Conservation (phyloP, 2,797 vertebrate genomes). For the Simalia tracyae region DNA sequence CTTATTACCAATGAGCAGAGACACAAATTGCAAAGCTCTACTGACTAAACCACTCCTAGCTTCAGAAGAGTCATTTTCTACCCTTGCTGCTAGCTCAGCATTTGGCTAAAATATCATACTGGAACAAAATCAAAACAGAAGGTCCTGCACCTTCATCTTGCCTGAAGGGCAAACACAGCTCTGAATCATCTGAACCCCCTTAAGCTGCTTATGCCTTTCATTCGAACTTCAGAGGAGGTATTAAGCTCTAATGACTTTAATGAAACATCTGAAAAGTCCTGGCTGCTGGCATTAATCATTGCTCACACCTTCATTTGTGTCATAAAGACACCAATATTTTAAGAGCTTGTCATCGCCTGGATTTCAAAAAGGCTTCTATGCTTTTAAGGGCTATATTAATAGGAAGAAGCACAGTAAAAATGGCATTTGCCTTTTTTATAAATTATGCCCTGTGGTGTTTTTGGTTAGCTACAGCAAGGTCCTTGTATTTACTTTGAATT, state of each 20-base stretch:
- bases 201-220: conserved; percentile 65
- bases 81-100: conserved; percentile 41
- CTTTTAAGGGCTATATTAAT: neutral
- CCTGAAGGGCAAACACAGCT: conserved; percentile 64
- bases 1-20: conserved; percentile 44
- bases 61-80: conserved; percentile 44
- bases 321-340: neutral
- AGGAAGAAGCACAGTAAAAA: neutral
- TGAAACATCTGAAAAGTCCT: conserved; percentile 49
- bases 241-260: conserved; percentile 70
- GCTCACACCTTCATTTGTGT: neutral
- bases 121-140: conserved; percentile 53
- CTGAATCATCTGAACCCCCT: conserved; percentile 58
- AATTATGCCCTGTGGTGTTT: neutral
- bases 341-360: neutral
- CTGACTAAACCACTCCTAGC: conserved; percentile 63
- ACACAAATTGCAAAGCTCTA: conserved; percentile 62
- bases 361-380: conserved; percentile 22
- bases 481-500: neutral
- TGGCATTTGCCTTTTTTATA: neutral
- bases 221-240: conserved; percentile 58
- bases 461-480: neutral
- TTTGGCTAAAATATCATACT: neutral
- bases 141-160: conserved; percentile 56
- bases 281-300: neutral